Evolutionary conservation across 1,140 invertebrate genomes (phyloP).

Genomic region (Micrasema longulum): DNA sequence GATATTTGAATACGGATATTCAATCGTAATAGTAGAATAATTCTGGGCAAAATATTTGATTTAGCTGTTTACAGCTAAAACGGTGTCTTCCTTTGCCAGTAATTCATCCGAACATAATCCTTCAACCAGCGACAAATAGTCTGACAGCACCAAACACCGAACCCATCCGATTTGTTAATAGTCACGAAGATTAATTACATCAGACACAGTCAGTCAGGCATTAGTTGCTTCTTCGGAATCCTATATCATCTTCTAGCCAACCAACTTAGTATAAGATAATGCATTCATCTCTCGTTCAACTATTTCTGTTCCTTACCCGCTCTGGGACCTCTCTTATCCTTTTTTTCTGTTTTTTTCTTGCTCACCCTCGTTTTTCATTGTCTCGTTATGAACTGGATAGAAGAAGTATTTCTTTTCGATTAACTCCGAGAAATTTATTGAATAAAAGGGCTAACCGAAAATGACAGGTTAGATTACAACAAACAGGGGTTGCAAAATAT

Average conservation of each 20-base stretch:
- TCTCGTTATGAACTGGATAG: constrained; percentile 42
- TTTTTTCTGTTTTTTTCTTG: constrained; percentile 13
- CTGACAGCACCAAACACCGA: constrained; percentile 18
- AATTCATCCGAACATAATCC: not conserved
- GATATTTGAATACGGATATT: no score
- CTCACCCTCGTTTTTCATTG: constrained; percentile 40
- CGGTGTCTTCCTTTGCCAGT: not conserved
- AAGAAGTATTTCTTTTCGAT: constrained; percentile 48
- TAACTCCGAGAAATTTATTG: constrained; percentile 49
- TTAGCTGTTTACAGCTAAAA: not conserved
- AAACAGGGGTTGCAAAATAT: no score
- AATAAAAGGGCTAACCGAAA: constrained; percentile 38
- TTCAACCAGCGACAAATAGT: constrained; percentile 36
- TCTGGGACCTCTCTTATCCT: not conserved
- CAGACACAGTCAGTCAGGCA: constrained; percentile 18
- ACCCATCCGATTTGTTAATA: constrained; percentile 45
- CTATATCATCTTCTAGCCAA: no score
- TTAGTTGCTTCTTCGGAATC: constrained; percentile 2
- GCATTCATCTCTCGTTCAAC: constrained; percentile 20
- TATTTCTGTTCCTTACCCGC: no score
- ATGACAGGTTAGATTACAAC: constrained; percentile 44
- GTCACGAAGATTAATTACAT: constrained; percentile 48
- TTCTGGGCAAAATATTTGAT: constrained; percentile 11
- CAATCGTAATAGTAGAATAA: no score
- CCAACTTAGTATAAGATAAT: no score